Conservation (phyloP, 2,888 invertebrate genomes). For the Netelia melanura region DNA sequence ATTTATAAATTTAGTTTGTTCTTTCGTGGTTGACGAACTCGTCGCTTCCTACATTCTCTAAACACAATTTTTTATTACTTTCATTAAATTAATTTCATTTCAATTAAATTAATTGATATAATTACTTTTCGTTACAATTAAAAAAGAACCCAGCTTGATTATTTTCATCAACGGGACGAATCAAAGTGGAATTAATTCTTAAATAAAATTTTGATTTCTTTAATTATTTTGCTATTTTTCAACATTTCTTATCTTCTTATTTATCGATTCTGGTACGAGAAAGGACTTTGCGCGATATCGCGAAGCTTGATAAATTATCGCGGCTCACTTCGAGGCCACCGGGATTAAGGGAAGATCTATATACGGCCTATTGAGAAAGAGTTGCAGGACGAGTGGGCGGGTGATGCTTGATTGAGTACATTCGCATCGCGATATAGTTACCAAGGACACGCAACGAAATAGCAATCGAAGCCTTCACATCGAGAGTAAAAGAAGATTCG, state of each 20-base stretch:
- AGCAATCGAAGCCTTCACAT: slow-evolving; percentile 39
- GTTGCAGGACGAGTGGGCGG: slow-evolving; percentile 35
- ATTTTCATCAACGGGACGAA: too few species aligned
- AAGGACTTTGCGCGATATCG: slow-evolving; percentile 19
- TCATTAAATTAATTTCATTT: too few species aligned
- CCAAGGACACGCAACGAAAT: slow-evolving; percentile 17
- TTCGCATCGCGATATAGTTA: slow-evolving; percentile 29
- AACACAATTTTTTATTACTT: too few species aligned
- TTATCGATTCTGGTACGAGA: background rate
- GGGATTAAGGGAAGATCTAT: slow-evolving; percentile 41
- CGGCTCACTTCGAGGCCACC: slow-evolving; percentile 28
- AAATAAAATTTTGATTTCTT: too few species aligned
- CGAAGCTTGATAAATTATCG: slow-evolving; percentile 62
- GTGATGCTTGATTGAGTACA: slow-evolving; percentile 53
- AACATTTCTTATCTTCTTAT: background rate
- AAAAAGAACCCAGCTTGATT: too few species aligned
- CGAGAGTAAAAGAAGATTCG: slow-evolving; percentile 24
- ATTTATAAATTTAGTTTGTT: too few species aligned
- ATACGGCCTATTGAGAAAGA: slow-evolving; percentile 43
- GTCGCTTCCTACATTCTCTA: too few species aligned
- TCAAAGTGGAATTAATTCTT: too few species aligned
- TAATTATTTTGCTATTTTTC: background rate
- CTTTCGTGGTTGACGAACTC: too few species aligned
- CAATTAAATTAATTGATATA: too few species aligned
- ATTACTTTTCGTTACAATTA: too few species aligned